These are phyloP conservation scores for Drosophila azteca DNA, from an alignment of 1,140 invertebrate species.

Conservation along the genomic window DNA sequence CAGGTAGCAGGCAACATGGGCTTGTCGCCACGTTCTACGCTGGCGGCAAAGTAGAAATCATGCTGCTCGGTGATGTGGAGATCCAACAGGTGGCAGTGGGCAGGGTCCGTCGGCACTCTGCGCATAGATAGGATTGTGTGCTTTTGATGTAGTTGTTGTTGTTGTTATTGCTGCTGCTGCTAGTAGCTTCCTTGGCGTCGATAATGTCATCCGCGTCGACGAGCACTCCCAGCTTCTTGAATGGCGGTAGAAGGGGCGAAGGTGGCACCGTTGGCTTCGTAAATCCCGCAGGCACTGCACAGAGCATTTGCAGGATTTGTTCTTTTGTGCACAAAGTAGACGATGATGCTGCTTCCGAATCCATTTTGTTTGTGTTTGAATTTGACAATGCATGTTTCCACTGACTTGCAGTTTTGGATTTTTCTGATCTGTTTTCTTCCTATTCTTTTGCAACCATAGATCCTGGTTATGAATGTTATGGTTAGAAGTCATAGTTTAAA, in stretches of 20 bases:
- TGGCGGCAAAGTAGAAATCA: slow-evolving; percentile 87
- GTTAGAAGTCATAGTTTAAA: no score
- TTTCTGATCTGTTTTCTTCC: neutral
- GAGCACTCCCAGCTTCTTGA: slow-evolving; percentile 65
- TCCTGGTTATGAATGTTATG: no score
- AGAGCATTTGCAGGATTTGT: slow-evolving; percentile 29
- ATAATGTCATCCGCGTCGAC: slow-evolving; percentile 48
- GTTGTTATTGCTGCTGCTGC: slow-evolving; percentile 8
- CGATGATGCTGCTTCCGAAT: neutral
- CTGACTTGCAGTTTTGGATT: neutral
- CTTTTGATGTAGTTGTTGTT: slow-evolving; percentile 6
- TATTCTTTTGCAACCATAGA: neutral
- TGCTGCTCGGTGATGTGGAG: slow-evolving; percentile 89
- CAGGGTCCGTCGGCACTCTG: slow-evolving; percentile 85
- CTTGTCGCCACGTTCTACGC: slow-evolving; percentile 85
- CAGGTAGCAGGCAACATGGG: slow-evolving; percentile 87
- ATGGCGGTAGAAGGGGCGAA: slow-evolving; percentile 8
- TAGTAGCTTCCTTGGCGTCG: slow-evolving; percentile 17
- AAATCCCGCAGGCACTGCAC: slow-evolving; percentile 15
- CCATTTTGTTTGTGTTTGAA: slow-evolving; percentile 28
- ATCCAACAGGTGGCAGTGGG: slow-evolving; percentile 88
- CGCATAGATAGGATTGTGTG: slow-evolving; percentile 56
- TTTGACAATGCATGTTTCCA: slow-evolving; percentile 6
- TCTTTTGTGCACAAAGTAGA: slow-evolving; percentile 14
- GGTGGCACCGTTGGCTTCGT: slow-evolving; percentile 18